Conservation (phyloP, 2,113 vertebrate species). For the Peucedramus taeniatus region DNA sequence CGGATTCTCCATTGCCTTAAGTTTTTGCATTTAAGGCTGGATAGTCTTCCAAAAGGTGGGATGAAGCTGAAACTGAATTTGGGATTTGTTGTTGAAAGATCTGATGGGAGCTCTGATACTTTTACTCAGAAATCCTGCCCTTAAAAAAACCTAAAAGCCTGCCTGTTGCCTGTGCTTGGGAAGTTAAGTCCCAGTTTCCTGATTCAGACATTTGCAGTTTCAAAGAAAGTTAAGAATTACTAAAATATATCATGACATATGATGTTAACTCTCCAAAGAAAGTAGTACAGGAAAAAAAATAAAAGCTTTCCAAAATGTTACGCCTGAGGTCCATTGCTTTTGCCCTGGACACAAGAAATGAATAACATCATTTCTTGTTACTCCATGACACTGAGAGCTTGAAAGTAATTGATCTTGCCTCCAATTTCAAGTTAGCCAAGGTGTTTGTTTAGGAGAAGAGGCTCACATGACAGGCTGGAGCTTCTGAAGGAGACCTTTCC, state of each 20-base stretch:
- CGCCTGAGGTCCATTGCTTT: background rate
- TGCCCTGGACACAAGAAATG: background rate
- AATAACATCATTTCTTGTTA: background rate
- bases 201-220: background rate
- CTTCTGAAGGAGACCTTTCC: background rate
- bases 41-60: background rate
- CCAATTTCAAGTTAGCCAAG: background rate
- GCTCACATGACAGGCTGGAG: slow-evolving; percentile 6
- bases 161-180: background rate
- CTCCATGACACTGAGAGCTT: background rate
- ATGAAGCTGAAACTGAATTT: background rate
- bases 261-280: background rate
- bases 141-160: background rate
- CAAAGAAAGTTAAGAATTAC: background rate
- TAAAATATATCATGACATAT: background rate
- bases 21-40: background rate
- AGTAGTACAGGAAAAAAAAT: background rate
- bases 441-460: background rate
- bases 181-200: background rate
- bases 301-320: background rate
- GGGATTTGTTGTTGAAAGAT: background rate
- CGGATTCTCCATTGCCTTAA: background rate
- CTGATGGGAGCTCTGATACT: background rate
- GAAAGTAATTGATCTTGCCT: slow-evolving; percentile 7
- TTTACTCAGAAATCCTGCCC: background rate